Base-by-base conservation (phyloP, 2,797 vertebrate genomes). In the Syncerus caffer region DNA sequence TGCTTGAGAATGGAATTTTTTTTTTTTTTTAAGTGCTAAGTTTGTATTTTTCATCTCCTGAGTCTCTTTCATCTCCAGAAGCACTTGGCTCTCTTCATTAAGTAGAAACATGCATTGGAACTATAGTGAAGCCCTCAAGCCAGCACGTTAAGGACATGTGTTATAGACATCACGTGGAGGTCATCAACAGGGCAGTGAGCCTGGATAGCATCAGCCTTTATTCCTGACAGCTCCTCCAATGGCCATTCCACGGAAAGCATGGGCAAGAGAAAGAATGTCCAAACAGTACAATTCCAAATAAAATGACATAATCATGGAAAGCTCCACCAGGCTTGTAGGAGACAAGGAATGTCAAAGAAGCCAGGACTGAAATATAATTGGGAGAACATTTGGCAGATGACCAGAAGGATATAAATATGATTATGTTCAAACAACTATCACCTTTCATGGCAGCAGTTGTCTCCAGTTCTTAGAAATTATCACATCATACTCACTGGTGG, bases 231-330 rank as follows among this genome's bases (percentile, higher is more conserved):
- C 97, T 98, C 98, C 96, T 94, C 98, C 94, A 97, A 92, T 93
- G 97, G 96, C 98, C 97, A 98, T 98, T 98, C 97, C 96, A 85
- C 78, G 90, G 85, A 98, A 98, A 96, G 96, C 96, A 71, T 97
- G 97, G 95, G 27, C n/a, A 4, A 17, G 58, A 92, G 76, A 34
- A 45, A 76, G 57, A 31, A 95, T 97, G 97, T 97, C 96, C 98
- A 98, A 97, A 98, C 96, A 97, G 95, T 97, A 95, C 89, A 91
- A 97, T 97, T 98, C 97, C 95, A 95, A 97, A 97, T 96, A 98
- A 98, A 97, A 98, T 98, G 98, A 98, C 97, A 97, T 97, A 98
- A 98, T 97, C 96, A 95, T 97, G 98, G 98, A 98, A 98, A 98
- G 97, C 97, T 97, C 98, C 98, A 89, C 94, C 96, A 97, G 96